Evolutionary conservation across 2,888 invertebrate genomes (phyloP), one percentile per base, ranked within the genome.

Genomic region (Amaurobius ferox): DNA sequence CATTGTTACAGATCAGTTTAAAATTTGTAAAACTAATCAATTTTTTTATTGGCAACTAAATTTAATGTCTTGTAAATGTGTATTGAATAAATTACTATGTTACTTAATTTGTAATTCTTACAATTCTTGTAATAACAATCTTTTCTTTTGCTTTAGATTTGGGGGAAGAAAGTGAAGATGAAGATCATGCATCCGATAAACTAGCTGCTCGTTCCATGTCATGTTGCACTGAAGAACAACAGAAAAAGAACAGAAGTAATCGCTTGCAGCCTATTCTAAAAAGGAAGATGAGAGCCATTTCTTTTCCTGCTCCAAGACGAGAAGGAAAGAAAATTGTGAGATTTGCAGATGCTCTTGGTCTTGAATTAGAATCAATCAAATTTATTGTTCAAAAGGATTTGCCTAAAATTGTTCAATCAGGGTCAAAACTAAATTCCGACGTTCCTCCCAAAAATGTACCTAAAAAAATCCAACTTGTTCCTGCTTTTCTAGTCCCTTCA

Each of bases 291-390:
- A 61, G 79, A 64, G 79, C 87, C 2, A 55, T 81, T 68, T 87
- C 87, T 19, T 87, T 83, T 30, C 87, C 87, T 9, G 74, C 87
- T 19, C 79, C 83, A 9, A 71, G 78, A 0, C 73, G 35, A 32
- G 83, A 83, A 48, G 80, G 86, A 6, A 88, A 86, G 40, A 92
- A 92, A 87, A 90, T 90, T 44, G 92, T 92, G 11, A 90, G 91
- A n/a, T 92, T 92, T 89, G 92, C 92, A 1, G 92, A 92, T 88
- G 91, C 91, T 5, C 90, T 91, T 88, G 92, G 92, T 0, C 89
- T 92, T 39, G 91, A 92, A 88, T 88, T 92, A 28, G 91, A 91
- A 88, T 90, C 90, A 5, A 90, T 92, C 2, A 89, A 91, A 29
- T 91, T 91, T 86, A 90, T 92, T 39, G 88, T 88, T 39, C 79